Conservation (phyloP, 2,888 invertebrate species). For the Drosophila pseudotakahashii region DNA sequence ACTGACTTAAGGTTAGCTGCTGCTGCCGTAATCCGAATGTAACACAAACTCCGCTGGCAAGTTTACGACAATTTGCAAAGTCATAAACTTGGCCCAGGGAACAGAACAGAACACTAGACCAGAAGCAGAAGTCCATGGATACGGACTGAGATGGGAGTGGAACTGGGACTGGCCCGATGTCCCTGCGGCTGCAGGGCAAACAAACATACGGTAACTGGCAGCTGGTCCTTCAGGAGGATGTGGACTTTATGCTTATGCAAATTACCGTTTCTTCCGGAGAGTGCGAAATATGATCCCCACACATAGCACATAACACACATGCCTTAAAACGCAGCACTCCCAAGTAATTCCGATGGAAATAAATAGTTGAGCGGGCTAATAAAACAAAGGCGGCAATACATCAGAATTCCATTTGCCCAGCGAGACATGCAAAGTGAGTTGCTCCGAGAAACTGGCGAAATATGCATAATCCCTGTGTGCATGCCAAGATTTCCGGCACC, state of each 20-base stretch:
- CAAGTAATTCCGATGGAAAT: slow-evolving; percentile 36
- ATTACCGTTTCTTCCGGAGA: slow-evolving; percentile 70
- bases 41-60: slow-evolving; percentile 56
- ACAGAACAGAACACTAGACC: slow-evolving; percentile 22
- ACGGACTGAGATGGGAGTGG: not conserved
- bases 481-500: slow-evolving; percentile 27
- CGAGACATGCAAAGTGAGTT: slow-evolving; percentile 45
- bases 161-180: slow-evolving; percentile 16
- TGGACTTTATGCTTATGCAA: slow-evolving; percentile 78
- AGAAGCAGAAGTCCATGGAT: slow-evolving; percentile 11
- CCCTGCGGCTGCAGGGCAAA: slow-evolving; percentile 40
- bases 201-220: slow-evolving; percentile 33
- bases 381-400: slow-evolving; percentile 50
- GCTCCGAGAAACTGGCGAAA: slow-evolving; percentile 22
- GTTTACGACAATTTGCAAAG: slow-evolving; percentile 52
- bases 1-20: slow-evolving; percentile 61
- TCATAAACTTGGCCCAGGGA: slow-evolving; percentile 55
- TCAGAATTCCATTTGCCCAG: slow-evolving; percentile 68
- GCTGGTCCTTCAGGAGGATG: slow-evolving; percentile 36
- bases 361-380: slow-evolving; percentile 48
- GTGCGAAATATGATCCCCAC: slow-evolving; percentile 72
- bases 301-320: slow-evolving; percentile 44
- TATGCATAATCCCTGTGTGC: slow-evolving; percentile 40
- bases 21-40: slow-evolving; percentile 52
- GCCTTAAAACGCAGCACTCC: slow-evolving; percentile 57